These are phyloP conservation scores for Tenebrosternarchus preto DNA, from an alignment of 2,113 vertebrate genomes.

Conservation along the genomic window DNA sequence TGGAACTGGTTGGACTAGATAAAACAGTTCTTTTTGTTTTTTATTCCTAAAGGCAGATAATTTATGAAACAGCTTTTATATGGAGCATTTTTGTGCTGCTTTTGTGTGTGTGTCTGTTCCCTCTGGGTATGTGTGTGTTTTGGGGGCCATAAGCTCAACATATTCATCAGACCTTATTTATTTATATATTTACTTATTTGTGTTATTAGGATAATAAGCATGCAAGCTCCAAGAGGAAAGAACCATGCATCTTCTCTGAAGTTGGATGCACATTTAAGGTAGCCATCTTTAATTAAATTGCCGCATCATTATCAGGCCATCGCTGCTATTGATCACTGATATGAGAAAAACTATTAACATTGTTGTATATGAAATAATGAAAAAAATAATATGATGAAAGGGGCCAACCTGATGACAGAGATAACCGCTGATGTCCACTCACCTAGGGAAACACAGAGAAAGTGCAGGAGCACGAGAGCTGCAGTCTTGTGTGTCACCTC, in stretches of 20 bases:
- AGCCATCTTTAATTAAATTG: slow-evolving; percentile 30
- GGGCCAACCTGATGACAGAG: background rate
- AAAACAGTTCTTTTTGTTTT: background rate
- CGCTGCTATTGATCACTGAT: background rate
- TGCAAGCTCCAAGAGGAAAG: slow-evolving; percentile 48
- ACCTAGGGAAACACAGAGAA: slow-evolving; percentile 74
- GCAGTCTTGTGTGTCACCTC: slow-evolving; percentile 69
- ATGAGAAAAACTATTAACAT: background rate
- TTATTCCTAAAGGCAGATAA: background rate
- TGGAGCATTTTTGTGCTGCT: background rate
- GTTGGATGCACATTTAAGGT: slow-evolving; percentile 81
- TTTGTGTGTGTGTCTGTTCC: background rate
- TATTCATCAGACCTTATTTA: too few relatives aligned
- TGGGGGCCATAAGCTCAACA: background rate
- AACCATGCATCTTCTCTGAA: slow-evolving; percentile 71
- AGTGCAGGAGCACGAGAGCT: slow-evolving; percentile 73
- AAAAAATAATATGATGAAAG: background rate
- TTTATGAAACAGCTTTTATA: background rate
- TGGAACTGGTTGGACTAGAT: too few relatives aligned
- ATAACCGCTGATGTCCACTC: background rate
- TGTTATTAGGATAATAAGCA: slow-evolving; percentile 61
- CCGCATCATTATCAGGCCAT: background rate
- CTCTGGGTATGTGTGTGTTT: background rate
- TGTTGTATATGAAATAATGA: background rate
- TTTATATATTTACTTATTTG: background rate